Evolutionary conservation across 2,113 vertebrate genomes (phyloP).

Genomic region (Guaruba guarouba): DNA sequence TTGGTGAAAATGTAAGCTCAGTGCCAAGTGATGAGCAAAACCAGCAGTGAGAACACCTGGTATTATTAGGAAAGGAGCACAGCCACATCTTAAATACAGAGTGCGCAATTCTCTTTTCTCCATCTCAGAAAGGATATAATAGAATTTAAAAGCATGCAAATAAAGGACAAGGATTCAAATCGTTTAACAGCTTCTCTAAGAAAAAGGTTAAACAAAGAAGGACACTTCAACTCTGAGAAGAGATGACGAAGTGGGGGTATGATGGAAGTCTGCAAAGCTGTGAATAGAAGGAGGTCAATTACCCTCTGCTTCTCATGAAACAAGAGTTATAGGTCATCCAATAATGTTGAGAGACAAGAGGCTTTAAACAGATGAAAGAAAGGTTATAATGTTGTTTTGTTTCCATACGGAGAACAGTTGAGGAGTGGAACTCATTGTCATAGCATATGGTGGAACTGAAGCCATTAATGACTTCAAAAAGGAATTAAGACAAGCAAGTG

Average conservation of each 20-base stretch:
- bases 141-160: neutral
- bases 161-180: neutral
- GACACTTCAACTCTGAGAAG: neutral
- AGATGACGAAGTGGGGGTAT: neutral
- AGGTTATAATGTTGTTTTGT: neutral
- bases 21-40: neutral
- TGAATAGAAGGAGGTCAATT: neutral
- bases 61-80: neutral
- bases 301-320: neutral
- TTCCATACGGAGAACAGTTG: neutral
- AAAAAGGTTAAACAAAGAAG: neutral
- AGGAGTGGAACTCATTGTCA: neutral
- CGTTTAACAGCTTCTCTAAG: neutral
- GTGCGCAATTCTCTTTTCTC: neutral
- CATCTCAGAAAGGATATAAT: neutral
- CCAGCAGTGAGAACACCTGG: neutral
- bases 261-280: neutral
- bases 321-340: neutral
- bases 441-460: neutral
- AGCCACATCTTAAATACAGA: neutral
- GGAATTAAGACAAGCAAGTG: neutral
- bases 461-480: slow-evolving; percentile 7
- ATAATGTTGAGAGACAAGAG: neutral
- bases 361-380: neutral
- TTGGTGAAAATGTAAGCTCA: neutral